Percentiles rank a stretch among this genome's conserved stretches.
Evolutionary conservation across 1,140 invertebrate genomes (phyloP).

Genomic region (Elymnias hypermnestra): DNA sequence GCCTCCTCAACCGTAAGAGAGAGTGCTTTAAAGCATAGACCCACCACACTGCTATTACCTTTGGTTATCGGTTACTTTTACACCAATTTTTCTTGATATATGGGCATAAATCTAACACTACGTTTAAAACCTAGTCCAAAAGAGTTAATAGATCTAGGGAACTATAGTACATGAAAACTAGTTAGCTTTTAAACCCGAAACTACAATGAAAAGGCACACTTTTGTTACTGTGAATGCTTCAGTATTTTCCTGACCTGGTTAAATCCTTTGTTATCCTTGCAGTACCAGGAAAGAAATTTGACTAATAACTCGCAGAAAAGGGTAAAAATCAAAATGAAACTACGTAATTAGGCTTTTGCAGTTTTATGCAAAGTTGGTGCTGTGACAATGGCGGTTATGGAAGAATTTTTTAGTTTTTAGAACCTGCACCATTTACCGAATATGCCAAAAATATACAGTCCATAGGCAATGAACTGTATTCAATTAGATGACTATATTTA

Average conservation of each 20-base stretch:
- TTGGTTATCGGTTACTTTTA: too few species aligned
- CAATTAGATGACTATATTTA: too few species aligned
- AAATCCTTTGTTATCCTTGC: constrained; percentile 3
- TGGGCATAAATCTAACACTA: too few species aligned
- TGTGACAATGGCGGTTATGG: background rate
- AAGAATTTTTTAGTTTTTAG: too few species aligned
- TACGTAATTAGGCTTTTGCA: constrained; percentile 1
- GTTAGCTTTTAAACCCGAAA: constrained; percentile 10
- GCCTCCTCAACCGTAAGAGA: too few species aligned
- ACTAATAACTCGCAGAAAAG: constrained; percentile 2
- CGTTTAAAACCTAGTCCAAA: constrained; percentile 4
- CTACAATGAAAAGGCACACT: background rate
- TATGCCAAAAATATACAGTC: too few species aligned
- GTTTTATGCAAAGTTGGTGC: background rate
- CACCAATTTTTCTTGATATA: too few species aligned
- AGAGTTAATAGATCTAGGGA: constrained; percentile 1
- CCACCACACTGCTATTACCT: too few species aligned
- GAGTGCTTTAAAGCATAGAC: too few species aligned
- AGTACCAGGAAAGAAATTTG: background rate
- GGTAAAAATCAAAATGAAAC: constrained; percentile 1
- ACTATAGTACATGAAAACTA: constrained; percentile 11
- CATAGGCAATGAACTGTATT: too few species aligned
- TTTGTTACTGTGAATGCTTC: background rate
- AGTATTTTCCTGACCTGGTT: background rate
- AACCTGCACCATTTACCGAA: too few species aligned